Evolutionary conservation across 2,113 vertebrate genomes (phyloP).

Genomic region (Oplegnathus fasciatus): DNA sequence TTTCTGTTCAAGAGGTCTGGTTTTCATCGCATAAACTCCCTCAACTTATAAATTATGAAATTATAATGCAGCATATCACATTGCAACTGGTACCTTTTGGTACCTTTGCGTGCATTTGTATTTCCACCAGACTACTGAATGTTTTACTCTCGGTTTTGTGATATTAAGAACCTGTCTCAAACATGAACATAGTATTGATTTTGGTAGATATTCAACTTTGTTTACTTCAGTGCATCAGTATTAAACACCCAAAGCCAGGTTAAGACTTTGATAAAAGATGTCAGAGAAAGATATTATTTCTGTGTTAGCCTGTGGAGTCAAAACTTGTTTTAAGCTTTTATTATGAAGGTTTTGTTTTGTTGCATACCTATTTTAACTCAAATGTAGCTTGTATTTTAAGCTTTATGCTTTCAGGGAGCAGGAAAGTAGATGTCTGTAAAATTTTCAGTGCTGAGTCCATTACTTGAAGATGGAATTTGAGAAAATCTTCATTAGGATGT

Average conservation of each 20-base stretch:
- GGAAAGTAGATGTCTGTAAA: background rate
- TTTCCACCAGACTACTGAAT: conserved; percentile 15
- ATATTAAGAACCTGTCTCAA: conserved; percentile 9
- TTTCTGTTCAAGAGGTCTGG: conserved; percentile 15
- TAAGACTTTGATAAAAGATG: conserved; percentile 13
- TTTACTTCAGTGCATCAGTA: conserved; percentile 9
- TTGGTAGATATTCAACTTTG: conserved; percentile 2
- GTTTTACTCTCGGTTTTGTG: conserved; percentile 3
- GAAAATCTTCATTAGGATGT: conserved; percentile 8
- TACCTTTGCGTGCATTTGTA: conserved; percentile 9
- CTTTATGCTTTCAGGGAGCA: background rate
- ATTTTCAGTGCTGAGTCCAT: background rate
- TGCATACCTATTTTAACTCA: background rate
- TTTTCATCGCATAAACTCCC: conserved; percentile 15
- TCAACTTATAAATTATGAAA: conserved; percentile 33
- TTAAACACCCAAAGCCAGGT: background rate
- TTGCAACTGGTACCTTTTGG: conserved; percentile 16
- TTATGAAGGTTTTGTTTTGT: background rate
- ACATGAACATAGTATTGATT: conserved; percentile 13
- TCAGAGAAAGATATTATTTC: background rate
- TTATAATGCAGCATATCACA: conserved; percentile 32
- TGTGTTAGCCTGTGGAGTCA: background rate
- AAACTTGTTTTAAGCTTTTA: conserved; percentile 4
- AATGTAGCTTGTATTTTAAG: background rate
- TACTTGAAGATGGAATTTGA: background rate